Conservation (phyloP, 1,140 invertebrate species). For the Cydia splendana region DNA sequence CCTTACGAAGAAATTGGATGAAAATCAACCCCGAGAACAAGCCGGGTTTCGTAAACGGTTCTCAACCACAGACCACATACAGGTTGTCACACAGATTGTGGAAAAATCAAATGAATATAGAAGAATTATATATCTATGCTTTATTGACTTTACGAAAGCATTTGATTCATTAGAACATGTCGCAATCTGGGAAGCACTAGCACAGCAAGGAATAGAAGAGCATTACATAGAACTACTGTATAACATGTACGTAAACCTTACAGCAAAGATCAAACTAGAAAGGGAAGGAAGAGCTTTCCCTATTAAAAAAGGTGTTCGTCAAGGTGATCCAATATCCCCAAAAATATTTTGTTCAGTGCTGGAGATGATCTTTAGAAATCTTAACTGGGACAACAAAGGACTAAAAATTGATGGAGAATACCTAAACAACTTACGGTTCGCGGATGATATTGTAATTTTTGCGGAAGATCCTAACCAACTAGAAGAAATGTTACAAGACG, state of each 20-base stretch:
- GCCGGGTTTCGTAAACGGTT: conserved; percentile 22
- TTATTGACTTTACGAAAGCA: conserved; percentile 29
- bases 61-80: conserved; percentile 30
- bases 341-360: conserved; percentile 25
- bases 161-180: conserved; percentile 27
- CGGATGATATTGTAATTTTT: conserved; percentile 40
- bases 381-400: conserved; percentile 36
- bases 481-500: conserved; percentile 33
- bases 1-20: neutral
- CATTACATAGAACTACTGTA: conserved; percentile 16
- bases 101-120: conserved; percentile 28
- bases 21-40: conserved; percentile 30
- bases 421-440: conserved; percentile 38
- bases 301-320: conserved; percentile 15
- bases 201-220: conserved; percentile 17
- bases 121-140: neutral
- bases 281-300: neutral
- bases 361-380: conserved; percentile 32
- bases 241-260: conserved; percentile 15
- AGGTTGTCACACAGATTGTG: conserved; percentile 20
- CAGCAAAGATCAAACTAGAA: conserved; percentile 24
- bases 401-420: conserved; percentile 36
- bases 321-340: conserved; percentile 27
- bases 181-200: neutral
- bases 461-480: conserved; percentile 33